Percentiles rank a stretch among this genome's conserved stretches.
Conservation (phyloP, 2,888 invertebrate species). For the Torymus tubicola region DNA sequence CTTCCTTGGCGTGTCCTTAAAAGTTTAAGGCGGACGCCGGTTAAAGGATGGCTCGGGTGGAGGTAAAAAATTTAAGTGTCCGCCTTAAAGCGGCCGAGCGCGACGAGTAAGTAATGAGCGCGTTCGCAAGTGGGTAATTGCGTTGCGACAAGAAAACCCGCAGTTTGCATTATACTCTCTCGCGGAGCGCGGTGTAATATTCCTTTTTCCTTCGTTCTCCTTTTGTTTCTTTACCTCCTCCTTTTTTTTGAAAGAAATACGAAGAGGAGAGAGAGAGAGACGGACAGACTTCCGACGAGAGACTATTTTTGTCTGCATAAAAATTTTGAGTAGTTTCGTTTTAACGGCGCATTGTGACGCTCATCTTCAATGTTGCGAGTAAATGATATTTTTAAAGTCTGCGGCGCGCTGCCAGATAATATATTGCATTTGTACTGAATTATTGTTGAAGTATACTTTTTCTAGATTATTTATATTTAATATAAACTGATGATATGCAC, state of each 20-base stretch:
- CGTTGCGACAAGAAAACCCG: slow-evolving; percentile 41
- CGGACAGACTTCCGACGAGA: background rate
- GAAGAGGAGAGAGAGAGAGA: background rate
- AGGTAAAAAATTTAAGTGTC: slow-evolving; percentile 46
- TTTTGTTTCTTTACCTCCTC: no score
- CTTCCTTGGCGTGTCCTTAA: slow-evolving; percentile 20
- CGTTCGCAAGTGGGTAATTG: slow-evolving; percentile 39
- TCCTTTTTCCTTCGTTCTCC: no score
- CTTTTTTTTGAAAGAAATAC: background rate
- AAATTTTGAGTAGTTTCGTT: slow-evolving; percentile 14
- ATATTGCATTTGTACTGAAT: no score
- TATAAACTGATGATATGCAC: no score
- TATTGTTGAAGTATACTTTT: no score
- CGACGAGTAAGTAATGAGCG: slow-evolving; percentile 30
- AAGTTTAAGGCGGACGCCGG: slow-evolving; percentile 40
- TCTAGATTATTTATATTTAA: no score
- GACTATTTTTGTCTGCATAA: background rate
- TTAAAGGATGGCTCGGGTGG: slow-evolving; percentile 23
- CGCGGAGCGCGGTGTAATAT: background rate
- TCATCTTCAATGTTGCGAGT: no score
- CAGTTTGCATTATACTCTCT: slow-evolving; percentile 32
- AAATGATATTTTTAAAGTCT: no score
- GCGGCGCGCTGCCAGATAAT: no score
- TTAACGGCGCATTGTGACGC: background rate
- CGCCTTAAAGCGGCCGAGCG: slow-evolving; percentile 15